These are phyloP conservation scores for Athene noctua DNA, from an alignment of 2,113 vertebrate genomes.

Conservation along the genomic window DNA sequence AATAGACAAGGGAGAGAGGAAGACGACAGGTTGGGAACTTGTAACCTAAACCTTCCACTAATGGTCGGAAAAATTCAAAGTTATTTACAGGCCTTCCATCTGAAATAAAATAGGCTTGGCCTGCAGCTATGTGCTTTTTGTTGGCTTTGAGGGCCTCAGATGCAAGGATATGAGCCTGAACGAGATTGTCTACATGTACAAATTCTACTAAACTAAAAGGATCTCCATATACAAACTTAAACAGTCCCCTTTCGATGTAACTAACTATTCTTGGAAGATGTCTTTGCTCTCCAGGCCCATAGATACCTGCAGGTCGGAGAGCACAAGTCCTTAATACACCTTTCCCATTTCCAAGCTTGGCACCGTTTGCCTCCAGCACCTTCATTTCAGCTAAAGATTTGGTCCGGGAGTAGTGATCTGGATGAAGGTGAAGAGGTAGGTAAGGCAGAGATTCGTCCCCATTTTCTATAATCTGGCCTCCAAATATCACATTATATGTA, in stretches of 20 bases:
- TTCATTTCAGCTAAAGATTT: conserved; percentile 91
- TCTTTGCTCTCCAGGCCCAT: conserved; percentile 91
- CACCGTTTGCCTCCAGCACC: conserved; percentile 84
- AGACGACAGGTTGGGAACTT: conserved; percentile 83
- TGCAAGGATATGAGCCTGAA: conserved; percentile 85
- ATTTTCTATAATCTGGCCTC: conserved; percentile 89
- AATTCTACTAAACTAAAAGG: conserved; percentile 89
- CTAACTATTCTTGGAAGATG: conserved; percentile 92
- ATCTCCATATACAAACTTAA: conserved; percentile 87
- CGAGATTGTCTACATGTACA: conserved; percentile 92
- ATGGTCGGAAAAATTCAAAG: conserved; percentile 92
- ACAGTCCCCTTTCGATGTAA: conserved; percentile 88
- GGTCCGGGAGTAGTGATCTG: conserved; percentile 93
- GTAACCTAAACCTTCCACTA: conserved; percentile 92
- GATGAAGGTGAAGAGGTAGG: conserved; percentile 88
- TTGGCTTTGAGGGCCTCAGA: conserved; percentile 76
- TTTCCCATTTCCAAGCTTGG: conserved; percentile 30
- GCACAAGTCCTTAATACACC: conserved; percentile 84
- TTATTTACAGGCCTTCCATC: conserved; percentile 90
- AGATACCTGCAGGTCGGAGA: conserved; percentile 91
- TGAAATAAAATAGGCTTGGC: conserved; percentile 95
- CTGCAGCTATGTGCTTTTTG: conserved; percentile 77
- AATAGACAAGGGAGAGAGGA: conserved; percentile 84
- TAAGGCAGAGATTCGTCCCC: conserved; percentile 92
- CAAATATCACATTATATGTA: conserved; percentile 93